phyloP scores from a whole-genome alignment of 1,140 invertebrate species.

The Drosophila equinoxialis region DNA sequence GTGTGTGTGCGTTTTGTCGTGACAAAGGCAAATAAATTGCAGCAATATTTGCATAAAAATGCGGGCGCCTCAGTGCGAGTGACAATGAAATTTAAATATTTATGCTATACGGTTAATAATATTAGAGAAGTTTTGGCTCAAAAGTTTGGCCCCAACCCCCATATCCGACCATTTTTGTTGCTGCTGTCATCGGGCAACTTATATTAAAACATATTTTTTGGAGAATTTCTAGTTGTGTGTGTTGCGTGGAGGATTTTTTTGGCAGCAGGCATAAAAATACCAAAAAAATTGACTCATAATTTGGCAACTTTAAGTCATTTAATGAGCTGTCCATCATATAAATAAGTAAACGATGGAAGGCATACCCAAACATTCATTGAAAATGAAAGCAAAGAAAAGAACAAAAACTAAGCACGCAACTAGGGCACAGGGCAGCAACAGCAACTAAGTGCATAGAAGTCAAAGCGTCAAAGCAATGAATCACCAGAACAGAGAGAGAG shows the following conservation, averaged over 20 bases:
- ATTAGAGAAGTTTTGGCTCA: conserved; percentile 68
- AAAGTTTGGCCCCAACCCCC: conserved; percentile 37
- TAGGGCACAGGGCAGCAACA: conserved; percentile 36
- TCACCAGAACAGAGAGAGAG: conserved; percentile 41
- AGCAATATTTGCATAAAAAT: conserved; percentile 77
- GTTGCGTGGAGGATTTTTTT: conserved; percentile 30
- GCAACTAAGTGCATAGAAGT: conserved; percentile 72
- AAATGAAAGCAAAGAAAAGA: conserved; percentile 57
- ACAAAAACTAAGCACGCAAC: conserved; percentile 54
- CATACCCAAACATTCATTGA: conserved; percentile 27
- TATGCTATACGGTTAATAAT: conserved; percentile 81
- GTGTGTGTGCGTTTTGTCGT: conserved; percentile 51
- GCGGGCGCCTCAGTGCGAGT: conserved; percentile 64
- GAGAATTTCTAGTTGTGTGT: conserved; percentile 59
- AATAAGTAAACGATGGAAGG: background rate
- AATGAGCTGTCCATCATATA: conserved; percentile 38
- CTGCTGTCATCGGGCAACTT: conserved; percentile 44
- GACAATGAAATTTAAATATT: conserved; percentile 82
- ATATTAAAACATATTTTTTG: conserved; percentile 79
- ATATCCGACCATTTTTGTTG: background rate
- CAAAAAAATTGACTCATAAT: conserved; percentile 75
- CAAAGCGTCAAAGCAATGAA: conserved; percentile 79
- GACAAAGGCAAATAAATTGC: conserved; percentile 79
- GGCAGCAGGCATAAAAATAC: conserved; percentile 72
- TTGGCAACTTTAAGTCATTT: conserved; percentile 38